These are phyloP conservation scores for Brassicogethes aeneus DNA, from an alignment of 2,888 invertebrate species.

Conservation along the genomic window DNA sequence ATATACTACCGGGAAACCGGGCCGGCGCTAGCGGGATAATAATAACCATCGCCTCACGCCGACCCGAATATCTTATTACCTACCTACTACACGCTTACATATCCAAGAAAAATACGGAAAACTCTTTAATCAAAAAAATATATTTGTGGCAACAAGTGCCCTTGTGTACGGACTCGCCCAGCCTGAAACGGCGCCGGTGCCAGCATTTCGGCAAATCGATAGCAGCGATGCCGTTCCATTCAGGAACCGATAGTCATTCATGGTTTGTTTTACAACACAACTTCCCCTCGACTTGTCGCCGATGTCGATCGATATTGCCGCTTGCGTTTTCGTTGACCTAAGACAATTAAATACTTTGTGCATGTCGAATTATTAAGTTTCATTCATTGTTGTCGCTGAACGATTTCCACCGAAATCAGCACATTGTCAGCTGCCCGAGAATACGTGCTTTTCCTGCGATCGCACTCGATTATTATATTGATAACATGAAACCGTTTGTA, in stretches of 20 bases:
- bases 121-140: no score
- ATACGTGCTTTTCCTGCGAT: background rate
- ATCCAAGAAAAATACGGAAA: no score
- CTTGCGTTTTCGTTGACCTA: slow-evolving; percentile 14
- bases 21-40: slow-evolving; percentile 19
- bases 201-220: slow-evolving; percentile 26
- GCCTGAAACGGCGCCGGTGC: slow-evolving; percentile 19
- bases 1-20: no score
- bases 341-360: background rate
- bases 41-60: slow-evolving; percentile 31
- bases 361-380: background rate
- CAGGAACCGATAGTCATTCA: no score
- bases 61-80: no score
- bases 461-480: background rate
- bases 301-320: slow-evolving; percentile 15
- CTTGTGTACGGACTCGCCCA: slow-evolving; percentile 20
- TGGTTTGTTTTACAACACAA: no score
- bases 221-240: no score
- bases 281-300: no score
- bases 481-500: background rate
- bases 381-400: slow-evolving; percentile 5
- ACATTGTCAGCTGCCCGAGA: slow-evolving; percentile 8
- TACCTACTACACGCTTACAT: no score
- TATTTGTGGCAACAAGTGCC: slow-evolving; percentile 29
- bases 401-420: slow-evolving; percentile 7